Base-by-base conservation (phyloP, 2,888 invertebrate species). In the Pseudeuparius sepicola region DNA sequence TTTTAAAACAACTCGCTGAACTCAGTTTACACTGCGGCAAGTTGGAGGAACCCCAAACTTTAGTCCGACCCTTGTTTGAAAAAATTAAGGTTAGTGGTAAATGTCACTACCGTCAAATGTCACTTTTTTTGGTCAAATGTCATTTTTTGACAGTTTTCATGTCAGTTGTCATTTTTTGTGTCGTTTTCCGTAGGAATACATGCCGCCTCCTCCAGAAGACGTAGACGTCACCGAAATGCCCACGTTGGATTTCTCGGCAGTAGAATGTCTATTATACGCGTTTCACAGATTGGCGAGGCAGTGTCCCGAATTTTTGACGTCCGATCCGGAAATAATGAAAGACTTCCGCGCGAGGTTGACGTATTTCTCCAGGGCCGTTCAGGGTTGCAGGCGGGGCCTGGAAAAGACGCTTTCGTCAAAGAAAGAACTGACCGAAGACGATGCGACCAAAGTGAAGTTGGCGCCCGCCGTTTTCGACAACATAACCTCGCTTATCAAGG, bases 381-480 rank as follows among this genome's bases (percentile, higher is more conserved):
- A 92, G 65, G 89, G 55, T 24, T 55, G 56, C 31, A 51, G 49
- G 32, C 48, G 46, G 33, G 56, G 53, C 10, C 38, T 56, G 25
- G 51, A 51, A 18, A 48, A 44, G 24, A 39, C 46, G 41, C 50
- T 46, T 31, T 45, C 31, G 4, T 36, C 36, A 14, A 46, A 46
- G 14, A 50, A 49, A 28, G 82, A 52, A 14, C 45, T 46, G 11
- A 46, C 44, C 23, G 49, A 50, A 32, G 53, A 53, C 81, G 87
- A 54, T 6, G 31, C 40, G 82, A 87, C 66, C 80, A 86, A 63
- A 75, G 78, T 63, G 55, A 83, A 41, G 80, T 80, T 67, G 63
- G 92, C 93, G 7, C 67, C 93, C 26, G 86, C 85, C 59, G 86
- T 92, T 4, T 86, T 92, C 33, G 84, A 85, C 29, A 96, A 96